phyloP scores from a whole-genome alignment of 2,113 vertebrate genomes.

The Vulpes vulpes region DNA sequence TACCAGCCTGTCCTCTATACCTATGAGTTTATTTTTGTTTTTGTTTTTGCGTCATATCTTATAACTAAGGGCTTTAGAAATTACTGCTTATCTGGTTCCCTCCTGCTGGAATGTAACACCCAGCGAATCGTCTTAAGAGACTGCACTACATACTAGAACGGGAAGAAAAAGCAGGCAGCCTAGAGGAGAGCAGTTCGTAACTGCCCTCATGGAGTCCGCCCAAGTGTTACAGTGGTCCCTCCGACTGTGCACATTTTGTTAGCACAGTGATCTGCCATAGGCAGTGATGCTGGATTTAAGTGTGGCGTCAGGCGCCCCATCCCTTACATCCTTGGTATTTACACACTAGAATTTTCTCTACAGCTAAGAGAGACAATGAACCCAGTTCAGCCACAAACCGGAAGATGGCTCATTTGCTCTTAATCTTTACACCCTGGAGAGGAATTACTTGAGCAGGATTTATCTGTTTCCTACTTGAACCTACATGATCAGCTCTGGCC shows the following conservation, averaged over 20 bases:
- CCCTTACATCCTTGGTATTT: neutral
- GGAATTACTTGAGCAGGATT: neutral
- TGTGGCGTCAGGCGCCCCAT: fast-evolving
- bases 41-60: neutral
- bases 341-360: neutral
- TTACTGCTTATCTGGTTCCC: neutral
- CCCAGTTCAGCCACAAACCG: neutral
- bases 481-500: neutral
- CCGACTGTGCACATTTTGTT: fast-evolving
- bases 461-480: neutral
- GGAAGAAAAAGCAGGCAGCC: neutral
- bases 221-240: fast-evolving
- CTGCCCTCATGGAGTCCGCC: fast-evolving
- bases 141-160: neutral
- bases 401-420: neutral
- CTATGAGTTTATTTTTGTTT: neutral
- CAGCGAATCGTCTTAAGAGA: neutral
- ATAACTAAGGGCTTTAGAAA: neutral
- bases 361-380: neutral
- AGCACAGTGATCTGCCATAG: fast-evolving
- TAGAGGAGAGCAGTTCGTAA: neutral
- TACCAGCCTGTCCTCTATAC: neutral
- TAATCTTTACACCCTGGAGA: neutral
- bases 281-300: neutral
- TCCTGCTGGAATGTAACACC: neutral